Conservation (phyloP, 2,888 invertebrate genomes). For the Empis livida region DNA sequence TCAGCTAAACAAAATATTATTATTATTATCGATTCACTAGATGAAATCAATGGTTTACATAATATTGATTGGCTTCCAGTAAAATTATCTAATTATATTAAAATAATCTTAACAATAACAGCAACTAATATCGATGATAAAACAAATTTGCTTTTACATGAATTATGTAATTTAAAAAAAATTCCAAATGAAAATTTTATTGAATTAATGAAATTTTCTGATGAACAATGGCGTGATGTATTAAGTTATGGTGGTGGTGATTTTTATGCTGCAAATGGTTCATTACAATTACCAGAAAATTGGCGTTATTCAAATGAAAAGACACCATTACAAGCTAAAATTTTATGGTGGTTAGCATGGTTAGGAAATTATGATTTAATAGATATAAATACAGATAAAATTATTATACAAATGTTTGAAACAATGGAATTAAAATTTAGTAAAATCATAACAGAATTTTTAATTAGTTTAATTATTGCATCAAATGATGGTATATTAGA, state of each 20-base stretch:
- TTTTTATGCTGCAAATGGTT: slow-evolving; percentile 30
- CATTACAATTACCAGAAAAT: slow-evolving; percentile 27
- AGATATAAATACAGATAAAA: slow-evolving; percentile 41
- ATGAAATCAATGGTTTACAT: slow-evolving; percentile 40
- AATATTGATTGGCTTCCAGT: slow-evolving; percentile 65
- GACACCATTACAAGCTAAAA: slow-evolving; percentile 33
- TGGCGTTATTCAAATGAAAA: slow-evolving; percentile 28
- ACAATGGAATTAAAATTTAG: slow-evolving; percentile 58
- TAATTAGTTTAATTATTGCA: slow-evolving; percentile 59
- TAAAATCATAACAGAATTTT: slow-evolving; percentile 47
- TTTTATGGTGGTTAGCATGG: slow-evolving; percentile 50
- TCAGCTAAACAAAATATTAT: slow-evolving; percentile 43
- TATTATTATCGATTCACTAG: slow-evolving; percentile 65
- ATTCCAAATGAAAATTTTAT: slow-evolving; percentile 28
- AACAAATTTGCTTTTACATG: slow-evolving; percentile 12
- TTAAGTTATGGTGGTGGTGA: slow-evolving; percentile 31
- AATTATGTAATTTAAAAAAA: slow-evolving; percentile 21
- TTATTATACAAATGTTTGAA: slow-evolving; percentile 48
- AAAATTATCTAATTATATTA: slow-evolving; percentile 57
- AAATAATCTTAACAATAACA: slow-evolving; percentile 53
- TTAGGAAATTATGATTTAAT: slow-evolving; percentile 43
- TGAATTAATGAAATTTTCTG: slow-evolving; percentile 26
- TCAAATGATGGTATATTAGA: slow-evolving; percentile 67
- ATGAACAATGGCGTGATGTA: slow-evolving; percentile 32
- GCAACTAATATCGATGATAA: slow-evolving; percentile 13